These are phyloP conservation scores for Oncorhynchus nerka DNA, from an alignment of 2,113 vertebrate species.

Conservation along the genomic window DNA sequence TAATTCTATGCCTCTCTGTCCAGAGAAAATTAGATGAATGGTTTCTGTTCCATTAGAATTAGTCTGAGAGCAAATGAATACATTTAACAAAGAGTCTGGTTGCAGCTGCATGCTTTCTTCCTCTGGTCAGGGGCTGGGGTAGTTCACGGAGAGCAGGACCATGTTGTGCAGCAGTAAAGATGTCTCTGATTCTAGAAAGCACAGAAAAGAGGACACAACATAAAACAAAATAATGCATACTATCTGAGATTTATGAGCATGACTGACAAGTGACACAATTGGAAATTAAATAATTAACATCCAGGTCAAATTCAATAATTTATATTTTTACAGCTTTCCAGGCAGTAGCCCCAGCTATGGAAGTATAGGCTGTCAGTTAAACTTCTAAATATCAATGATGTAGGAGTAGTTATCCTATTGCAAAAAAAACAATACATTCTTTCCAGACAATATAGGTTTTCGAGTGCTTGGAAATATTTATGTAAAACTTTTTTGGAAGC, in stretches of 20 bases:
- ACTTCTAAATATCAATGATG: too few relatives aligned
- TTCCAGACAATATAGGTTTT: not conserved
- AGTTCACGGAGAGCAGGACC: constrained; percentile 78
- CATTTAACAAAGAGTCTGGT: not conserved
- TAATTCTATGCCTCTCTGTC: not conserved
- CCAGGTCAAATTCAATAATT: too few relatives aligned
- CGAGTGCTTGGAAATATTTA: too few relatives aligned
- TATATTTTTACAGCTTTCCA: too few relatives aligned
- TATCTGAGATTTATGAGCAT: too few relatives aligned
- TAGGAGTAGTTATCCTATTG: too few relatives aligned
- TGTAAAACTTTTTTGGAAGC: too few relatives aligned
- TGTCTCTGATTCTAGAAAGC: constrained; percentile 69
- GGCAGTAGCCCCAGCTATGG: too few relatives aligned
- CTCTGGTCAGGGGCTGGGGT: constrained; percentile 1
- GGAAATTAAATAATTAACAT: too few relatives aligned
- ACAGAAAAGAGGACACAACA: not conserved
- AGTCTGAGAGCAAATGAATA: not conserved
- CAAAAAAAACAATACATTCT: not conserved
- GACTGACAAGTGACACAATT: too few relatives aligned
- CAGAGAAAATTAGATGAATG: not conserved
- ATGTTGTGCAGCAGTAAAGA: constrained; percentile 79
- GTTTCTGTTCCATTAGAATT: not conserved
- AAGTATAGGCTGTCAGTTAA: too few relatives aligned
- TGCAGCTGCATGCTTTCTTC: not conserved
- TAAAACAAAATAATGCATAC: not conserved